Evolutionary conservation across 2,797 vertebrate species (phyloP), one percentile per base, ranked within the genome.

Genomic region (Hirundo rustica): DNA sequence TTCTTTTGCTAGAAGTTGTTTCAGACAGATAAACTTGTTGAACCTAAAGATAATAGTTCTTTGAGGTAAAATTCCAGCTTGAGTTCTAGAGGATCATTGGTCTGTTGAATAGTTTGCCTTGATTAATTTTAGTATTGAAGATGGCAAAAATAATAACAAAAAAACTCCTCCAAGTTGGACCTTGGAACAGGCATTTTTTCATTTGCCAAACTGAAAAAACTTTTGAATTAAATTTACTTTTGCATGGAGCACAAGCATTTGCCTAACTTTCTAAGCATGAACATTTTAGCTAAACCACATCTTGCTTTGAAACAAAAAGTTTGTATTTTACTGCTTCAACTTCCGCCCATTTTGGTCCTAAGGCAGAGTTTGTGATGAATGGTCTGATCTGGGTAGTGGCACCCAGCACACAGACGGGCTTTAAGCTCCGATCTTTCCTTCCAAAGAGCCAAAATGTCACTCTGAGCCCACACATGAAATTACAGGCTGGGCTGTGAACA

Each of bases 351-450:
- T 88, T 74, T 40, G 42, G 12, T n/a, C 14, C 26, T 58, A 1
- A n/a, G 20, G 21, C 9, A 29, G 36, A 62, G 13, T 78, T 68
- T 42, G 6, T 36, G 58, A 57, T 30, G 30, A 89, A 47, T n/a
- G 17, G 19, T 38, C 17, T 75, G 5, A 5, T 22, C 15, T 55
- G 40, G n/a, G 47, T 81, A 48, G 29, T 2, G 2, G 45, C 36
- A 48, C 22, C 17, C 25, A 9, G 22, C 7, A 40, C 47, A 44
- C 1, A 8, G 0, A 1, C 0, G 3, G 19, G 29, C 40, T 77
- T 62, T 36, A 50, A 48, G 19, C 50, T 84, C 53, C 75, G 51
- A 40, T 14, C 51, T 72, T 75, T 87, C 53, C 67, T 83, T 74
- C 57, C 70, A 53, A 75, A 58, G 18, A 32, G n/a, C 29, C 55